Conservation (phyloP, 92 coral and sea anemone genomes). For the Actinernus sp. region DNA sequence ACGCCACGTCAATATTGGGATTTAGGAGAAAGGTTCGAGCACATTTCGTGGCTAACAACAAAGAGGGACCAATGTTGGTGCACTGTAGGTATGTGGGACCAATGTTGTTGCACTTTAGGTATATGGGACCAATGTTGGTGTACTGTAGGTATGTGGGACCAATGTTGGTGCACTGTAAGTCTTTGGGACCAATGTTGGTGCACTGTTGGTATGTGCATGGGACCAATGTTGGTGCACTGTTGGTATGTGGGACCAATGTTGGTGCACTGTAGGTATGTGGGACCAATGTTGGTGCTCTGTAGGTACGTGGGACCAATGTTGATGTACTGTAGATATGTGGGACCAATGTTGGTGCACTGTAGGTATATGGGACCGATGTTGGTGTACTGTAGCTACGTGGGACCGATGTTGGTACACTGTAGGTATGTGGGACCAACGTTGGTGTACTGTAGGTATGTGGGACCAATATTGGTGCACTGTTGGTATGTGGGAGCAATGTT, state of each 20-base stretch:
- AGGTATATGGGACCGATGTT: too few relatives aligned
- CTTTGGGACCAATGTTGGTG: too few relatives aligned
- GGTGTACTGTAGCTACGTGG: too few relatives aligned
- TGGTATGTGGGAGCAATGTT: background rate
- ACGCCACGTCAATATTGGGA: slow-evolving; percentile 66
- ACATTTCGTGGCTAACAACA: slow-evolving; percentile 9
- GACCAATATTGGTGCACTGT: background rate
- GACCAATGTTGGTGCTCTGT: background rate
- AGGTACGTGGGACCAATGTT: background rate
- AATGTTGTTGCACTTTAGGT: background rate
- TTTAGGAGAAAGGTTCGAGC: slow-evolving; percentile 58
- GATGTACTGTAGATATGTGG: background rate
- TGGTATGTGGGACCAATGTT: too few relatives aligned
- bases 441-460: too few relatives aligned
- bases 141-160: background rate
- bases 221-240: too few relatives aligned
- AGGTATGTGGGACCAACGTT: too few relatives aligned
- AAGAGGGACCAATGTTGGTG: slow-evolving; percentile 48
- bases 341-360: background rate
- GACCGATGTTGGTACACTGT: too few relatives aligned
- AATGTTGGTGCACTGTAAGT: background rate
- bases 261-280: too few relatives aligned
- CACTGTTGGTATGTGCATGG: too few relatives aligned
- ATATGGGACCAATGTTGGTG: slow-evolving; percentile 1
- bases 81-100: slow-evolving; percentile 77